Evolutionary conservation across 2,888 invertebrate species (phyloP), one percentile per base, ranked within the genome.

Genomic region (Linyphia triangularis): DNA sequence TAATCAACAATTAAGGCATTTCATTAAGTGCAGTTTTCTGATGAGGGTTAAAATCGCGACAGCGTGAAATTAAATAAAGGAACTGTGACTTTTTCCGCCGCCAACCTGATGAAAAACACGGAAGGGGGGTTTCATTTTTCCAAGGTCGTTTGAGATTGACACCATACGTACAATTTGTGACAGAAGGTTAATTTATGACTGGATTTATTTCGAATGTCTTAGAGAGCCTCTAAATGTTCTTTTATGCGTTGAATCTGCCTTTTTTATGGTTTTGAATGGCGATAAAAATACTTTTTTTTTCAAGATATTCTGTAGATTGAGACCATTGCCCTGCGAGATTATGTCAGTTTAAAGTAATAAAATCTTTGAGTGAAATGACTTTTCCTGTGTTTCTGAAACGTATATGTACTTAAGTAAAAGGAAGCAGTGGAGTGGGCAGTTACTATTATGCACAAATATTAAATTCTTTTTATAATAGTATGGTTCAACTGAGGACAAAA

Each of bases 21-120:
- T 40, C 43, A 78, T 28, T 9, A 22, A 22, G 22, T 33, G n/a
- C 13, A 77, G 24, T 13, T 6, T 6, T 6, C 19, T 77, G 63
- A 40, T 40, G 19, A 26, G 26, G 6, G n/a, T n/a, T 19, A 33
- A 19, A 22, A 13, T 24, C 30, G 51, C 1, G 30, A n/a, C n/a
- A 26, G 79, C 79, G 51, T 79, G 79, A 79, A 79, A 79, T 79
- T 67, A 57, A 79, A 67, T 40, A 51, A 57, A 67, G 22, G 57
- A 22, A 73, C 22, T 30, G 19, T 19, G 59, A 2, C 5, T 30
- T 51, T 65, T 16, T 33, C 72, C 19, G 0, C n/a, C 28, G 28
- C 28, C 28, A 28, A 51, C 51, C 28, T 72, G 51, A 28, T 30
- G 10, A 26, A 57, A 30, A 26, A 77, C 57, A 59, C 59, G 73